Evolutionary conservation across 1,140 invertebrate genomes (phyloP), one percentile per base, ranked within the genome.

Genomic region (Paracyclopina nana): DNA sequence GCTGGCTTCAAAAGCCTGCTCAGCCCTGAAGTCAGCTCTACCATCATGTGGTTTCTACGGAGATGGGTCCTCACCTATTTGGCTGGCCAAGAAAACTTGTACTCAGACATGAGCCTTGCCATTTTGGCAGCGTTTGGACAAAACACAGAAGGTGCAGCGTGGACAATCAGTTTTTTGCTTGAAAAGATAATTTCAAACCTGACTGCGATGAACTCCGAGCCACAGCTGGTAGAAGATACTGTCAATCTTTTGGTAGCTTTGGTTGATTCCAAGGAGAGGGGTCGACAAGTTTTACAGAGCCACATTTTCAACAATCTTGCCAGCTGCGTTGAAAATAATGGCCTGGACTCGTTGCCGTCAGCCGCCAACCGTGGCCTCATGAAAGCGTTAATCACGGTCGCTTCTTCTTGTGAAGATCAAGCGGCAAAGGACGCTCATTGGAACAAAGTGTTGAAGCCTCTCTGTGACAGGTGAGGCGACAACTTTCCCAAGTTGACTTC

Each of bases 1-100:
- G 71, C 71, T 1, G 73, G 75, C 57, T 60, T 78, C 27, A 63
- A 67, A 0, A 66, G 70, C 53, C 66, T 76, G 54, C 62, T 86
- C 14, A 86, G 82, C 65, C 83, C 84, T 0, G 79, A 86, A 65
- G 71, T 90, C 1, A 75, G 76, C 4, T 75, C 73, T 28, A 79
- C 75, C 1, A 66, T 80, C 20, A 74, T 82, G 50, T 88, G 82
- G 81, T 81, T 85, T 56, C 65, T 88, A 5, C 72, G 75, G 45
- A 71, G 76, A 55, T 87, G 79, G 76, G 73, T 75, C 27, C 65
- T 76, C 29, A 74, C 74, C 9, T 90, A 87, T 60, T 65, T 87
- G 22, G 62, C 81, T 46, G 74, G 75, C 18, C 68, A 70, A 22
- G 75, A 82, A 57, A 70, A 64, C 18, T 69, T 74, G 59, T 85